Conservation (phyloP, 2,797 vertebrate genomes). For the Acanthurus leucopareius region DNA sequence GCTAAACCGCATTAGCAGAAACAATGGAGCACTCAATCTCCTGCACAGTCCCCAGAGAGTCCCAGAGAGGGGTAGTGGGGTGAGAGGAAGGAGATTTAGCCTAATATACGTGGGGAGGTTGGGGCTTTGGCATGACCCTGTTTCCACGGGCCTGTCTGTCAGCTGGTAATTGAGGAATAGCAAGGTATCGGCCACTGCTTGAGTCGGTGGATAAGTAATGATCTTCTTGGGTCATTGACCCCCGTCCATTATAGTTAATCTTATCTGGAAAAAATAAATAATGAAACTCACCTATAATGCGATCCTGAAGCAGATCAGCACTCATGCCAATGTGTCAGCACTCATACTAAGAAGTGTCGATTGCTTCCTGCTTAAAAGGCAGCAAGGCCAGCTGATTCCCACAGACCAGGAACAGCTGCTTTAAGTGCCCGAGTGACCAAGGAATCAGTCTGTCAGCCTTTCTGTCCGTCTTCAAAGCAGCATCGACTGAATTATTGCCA, state of each 20-base stretch:
- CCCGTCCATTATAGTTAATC: conserved; percentile 69
- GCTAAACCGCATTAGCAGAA: conserved; percentile 81
- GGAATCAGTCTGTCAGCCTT: conserved; percentile 23
- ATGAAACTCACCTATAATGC: conserved; percentile 59
- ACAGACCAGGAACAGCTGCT: conserved; percentile 52
- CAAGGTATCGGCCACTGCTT: conserved; percentile 35
- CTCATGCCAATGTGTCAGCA: conserved; percentile 51
- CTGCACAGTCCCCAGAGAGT: conserved; percentile 61
- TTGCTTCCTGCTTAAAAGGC: conserved; percentile 52
- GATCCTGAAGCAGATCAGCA: conserved; percentile 42
- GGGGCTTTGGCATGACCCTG: conserved; percentile 67
- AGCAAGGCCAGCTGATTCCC: conserved; percentile 36
- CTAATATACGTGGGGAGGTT: conserved; percentile 57
- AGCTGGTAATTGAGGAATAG: conserved; percentile 75
- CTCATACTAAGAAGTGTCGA: conserved; percentile 56
- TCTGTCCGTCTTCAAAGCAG: conserved; percentile 16
- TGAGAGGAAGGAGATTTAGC: conserved; percentile 71
- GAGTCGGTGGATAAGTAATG: conserved; percentile 73
- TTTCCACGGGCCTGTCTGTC: conserved; percentile 68
- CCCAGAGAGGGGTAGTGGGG: conserved; percentile 50
- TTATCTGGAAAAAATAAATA: conserved; percentile 69
- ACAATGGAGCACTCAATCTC: conserved; percentile 82
- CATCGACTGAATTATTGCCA: conserved; percentile 3
- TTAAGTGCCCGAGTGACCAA: conserved; percentile 35
- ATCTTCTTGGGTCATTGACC: conserved; percentile 71